Evolutionary conservation across 2,113 vertebrate genomes (phyloP).

Genomic region (Tichodroma muraria): DNA sequence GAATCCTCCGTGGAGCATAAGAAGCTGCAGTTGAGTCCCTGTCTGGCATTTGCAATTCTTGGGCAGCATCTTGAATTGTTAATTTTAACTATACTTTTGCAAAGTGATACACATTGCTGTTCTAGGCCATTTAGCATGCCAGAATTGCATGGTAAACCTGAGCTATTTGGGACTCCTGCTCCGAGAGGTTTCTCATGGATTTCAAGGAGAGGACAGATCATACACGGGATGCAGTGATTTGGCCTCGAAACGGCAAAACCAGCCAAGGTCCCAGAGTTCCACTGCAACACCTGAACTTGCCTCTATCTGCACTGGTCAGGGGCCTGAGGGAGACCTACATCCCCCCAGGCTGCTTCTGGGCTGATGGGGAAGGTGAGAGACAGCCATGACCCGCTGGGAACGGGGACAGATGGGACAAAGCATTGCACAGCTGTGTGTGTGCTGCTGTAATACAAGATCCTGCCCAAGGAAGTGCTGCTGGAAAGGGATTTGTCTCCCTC

Average conservation of each 20-base stretch:
- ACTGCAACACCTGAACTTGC: background rate
- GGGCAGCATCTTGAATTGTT: background rate
- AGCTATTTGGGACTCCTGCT: background rate
- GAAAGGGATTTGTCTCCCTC: background rate
- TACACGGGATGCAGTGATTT: accelerated
- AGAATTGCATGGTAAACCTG: background rate
- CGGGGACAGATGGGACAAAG: background rate
- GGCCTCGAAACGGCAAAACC: background rate
- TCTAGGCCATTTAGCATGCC: background rate
- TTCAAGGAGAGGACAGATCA: background rate
- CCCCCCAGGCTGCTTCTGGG: background rate
- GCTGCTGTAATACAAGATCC: background rate
- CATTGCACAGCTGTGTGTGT: accelerated
- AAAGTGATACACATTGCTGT: background rate
- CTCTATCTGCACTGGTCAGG: background rate
- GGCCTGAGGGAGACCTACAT: background rate
- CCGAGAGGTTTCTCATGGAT: background rate
- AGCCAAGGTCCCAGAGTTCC: background rate
- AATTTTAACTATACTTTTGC: background rate
- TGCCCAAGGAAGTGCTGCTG: background rate
- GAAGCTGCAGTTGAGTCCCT: background rate
- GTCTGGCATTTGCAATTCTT: background rate
- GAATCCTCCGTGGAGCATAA: background rate
- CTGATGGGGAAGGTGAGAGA: background rate
- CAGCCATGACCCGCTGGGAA: background rate